phyloP scores from a whole-genome alignment of 2,113 vertebrate species.

The Zosterops pallidus region DNA sequence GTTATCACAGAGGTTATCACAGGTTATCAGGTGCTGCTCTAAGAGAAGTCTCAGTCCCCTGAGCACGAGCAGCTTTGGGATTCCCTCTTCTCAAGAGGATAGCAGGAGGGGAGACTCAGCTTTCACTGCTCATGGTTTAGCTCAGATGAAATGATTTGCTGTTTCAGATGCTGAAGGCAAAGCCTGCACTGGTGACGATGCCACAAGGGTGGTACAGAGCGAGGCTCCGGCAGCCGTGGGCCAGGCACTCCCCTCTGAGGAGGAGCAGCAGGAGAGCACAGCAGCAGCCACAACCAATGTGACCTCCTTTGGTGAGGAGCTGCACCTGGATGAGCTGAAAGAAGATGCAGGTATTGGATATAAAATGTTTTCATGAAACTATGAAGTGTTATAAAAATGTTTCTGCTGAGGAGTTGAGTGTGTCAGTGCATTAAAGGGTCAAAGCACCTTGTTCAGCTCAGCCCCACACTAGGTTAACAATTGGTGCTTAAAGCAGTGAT shows the following conservation, averaged over 20 bases:
- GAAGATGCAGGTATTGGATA: conserved; percentile 74
- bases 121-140: neutral
- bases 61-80: neutral
- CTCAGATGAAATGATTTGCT: neutral
- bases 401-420: neutral
- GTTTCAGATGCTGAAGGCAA: conserved; percentile 75
- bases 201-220: conserved; percentile 3
- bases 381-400: neutral
- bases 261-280: conserved; percentile 49
- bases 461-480: neutral
- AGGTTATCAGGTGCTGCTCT: neutral
- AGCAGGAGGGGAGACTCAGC: neutral
- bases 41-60: neutral
- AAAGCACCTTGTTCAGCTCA: neutral
- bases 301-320: conserved; percentile 51
- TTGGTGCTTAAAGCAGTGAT: neutral
- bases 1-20: neutral
- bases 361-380: neutral
- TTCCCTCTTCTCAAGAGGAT: neutral
- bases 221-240: conserved; percentile 56
- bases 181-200: conserved; percentile 40
- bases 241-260: conserved; percentile 58
- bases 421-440: neutral
- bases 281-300: neutral
- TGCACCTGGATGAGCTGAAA: conserved; percentile 37